A percentile compares a stretch with the other conserved stretches of the same genome.
These are phyloP conservation scores for Polydrusus pterygomalis DNA, from an alignment of 2,888 invertebrate genomes.

Conservation along the genomic window DNA sequence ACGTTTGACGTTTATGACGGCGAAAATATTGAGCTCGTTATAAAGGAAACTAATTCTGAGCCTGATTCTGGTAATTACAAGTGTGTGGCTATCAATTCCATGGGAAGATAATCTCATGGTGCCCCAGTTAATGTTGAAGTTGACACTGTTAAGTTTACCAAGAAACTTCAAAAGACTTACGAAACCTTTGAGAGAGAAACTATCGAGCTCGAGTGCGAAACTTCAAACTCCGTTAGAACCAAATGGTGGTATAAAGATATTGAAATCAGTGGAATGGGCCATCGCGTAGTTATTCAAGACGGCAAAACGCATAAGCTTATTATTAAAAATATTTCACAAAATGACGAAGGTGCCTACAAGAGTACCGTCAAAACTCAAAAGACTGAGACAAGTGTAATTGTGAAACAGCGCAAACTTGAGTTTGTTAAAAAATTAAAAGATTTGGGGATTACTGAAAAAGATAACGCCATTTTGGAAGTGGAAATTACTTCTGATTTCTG, in stretches of 20 bases:
- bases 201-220: conserved; percentile 87
- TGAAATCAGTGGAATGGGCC: conserved; percentile 91
- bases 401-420: conserved; percentile 88
- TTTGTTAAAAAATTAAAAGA: conserved; percentile 90
- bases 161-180: conserved; percentile 80
- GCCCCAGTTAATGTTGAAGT: conserved; percentile 88
- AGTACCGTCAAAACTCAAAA: conserved; percentile 88
- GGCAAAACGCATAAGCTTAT: conserved; percentile 86
- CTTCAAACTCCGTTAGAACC: conserved; percentile 92
- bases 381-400: conserved; percentile 82
- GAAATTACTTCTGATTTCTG: conserved; percentile 93
- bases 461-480: conserved; percentile 91
- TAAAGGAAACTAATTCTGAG: conserved; percentile 87
- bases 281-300: conserved; percentile 89
- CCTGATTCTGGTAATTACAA: conserved; percentile 94
- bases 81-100: conserved; percentile 90
- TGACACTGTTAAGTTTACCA: conserved; percentile 87
- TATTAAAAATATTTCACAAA: conserved; percentile 84
- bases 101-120: conserved; percentile 92
- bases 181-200: conserved; percentile 85
- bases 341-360: conserved; percentile 85
- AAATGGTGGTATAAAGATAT: conserved; percentile 91
- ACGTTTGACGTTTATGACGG: conserved; percentile 89
- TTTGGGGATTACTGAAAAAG: conserved; percentile 90
- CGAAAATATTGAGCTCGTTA: conserved; percentile 87